These are phyloP conservation scores for Lepisosteus osseus DNA, from an alignment of 2,113 vertebrate genomes.

Conservation along the genomic window DNA sequence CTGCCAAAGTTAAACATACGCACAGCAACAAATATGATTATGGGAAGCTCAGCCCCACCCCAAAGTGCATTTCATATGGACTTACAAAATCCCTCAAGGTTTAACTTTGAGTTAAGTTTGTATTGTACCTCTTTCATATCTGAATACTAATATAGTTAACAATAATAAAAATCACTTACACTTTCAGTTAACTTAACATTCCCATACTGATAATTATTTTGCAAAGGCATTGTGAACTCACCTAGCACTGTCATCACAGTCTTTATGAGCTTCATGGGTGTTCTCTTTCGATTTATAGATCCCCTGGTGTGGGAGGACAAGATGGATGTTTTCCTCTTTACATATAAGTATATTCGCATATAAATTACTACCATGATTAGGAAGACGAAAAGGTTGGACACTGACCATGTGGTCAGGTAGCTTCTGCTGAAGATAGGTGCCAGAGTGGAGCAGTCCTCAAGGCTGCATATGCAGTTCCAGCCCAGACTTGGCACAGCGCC, in stretches of 20 bases:
- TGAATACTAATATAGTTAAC: no score
- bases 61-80: no score
- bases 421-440: conserved; percentile 93
- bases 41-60: no score
- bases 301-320: conserved; percentile 77
- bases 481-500: conserved; percentile 87
- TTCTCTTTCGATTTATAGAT: conserved; percentile 84
- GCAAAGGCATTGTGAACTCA: conserved; percentile 53
- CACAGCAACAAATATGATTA: no score
- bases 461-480: conserved; percentile 94
- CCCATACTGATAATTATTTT: no score
- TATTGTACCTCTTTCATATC: no score
- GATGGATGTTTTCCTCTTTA: conserved; percentile 83
- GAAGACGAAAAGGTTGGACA: conserved; percentile 85
- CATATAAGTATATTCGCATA: conserved; percentile 87
- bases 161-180: no score
- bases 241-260: conserved; percentile 94
- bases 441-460: conserved; percentile 78
- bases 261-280: conserved; percentile 95
- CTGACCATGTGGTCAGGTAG: conserved; percentile 92
- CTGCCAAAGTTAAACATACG: no score
- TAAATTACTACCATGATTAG: conserved; percentile 90
- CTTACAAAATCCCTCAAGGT: no score
- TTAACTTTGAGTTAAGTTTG: no score
- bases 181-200: no score